Conservation (phyloP, 2,113 vertebrate species). For the Phylloscopus trochiloides region DNA sequence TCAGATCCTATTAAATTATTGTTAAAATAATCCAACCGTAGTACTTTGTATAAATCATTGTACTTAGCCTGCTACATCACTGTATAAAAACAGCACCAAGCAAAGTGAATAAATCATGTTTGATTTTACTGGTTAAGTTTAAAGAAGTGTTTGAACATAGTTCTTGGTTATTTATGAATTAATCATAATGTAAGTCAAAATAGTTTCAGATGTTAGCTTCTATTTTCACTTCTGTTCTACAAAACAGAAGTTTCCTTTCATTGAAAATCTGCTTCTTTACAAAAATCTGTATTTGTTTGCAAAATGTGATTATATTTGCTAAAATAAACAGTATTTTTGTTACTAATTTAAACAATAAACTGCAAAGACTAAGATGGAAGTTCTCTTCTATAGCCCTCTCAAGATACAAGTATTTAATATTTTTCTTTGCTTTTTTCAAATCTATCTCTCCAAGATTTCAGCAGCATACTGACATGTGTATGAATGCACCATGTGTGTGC, state of each 20-base stretch:
- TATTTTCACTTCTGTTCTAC: neutral
- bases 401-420: neutral
- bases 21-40: neutral
- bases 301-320: constrained; percentile 8
- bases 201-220: neutral
- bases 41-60: neutral
- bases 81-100: neutral
- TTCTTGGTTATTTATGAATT: constrained; percentile 3
- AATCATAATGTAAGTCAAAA: neutral
- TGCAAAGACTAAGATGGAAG: neutral
- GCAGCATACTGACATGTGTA: neutral
- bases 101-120: neutral
- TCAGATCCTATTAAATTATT: constrained; percentile 14
- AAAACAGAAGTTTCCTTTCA: neutral
- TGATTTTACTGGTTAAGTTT: neutral
- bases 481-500: neutral
- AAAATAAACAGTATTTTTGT: constrained; percentile 49
- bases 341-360: constrained; percentile 41
- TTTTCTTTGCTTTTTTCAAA: neutral
- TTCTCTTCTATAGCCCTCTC: neutral
- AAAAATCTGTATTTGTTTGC: neutral
- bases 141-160: neutral
- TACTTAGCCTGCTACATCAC: neutral
- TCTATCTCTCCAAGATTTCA: neutral
- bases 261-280: neutral